Evolutionary conservation across 2,888 invertebrate species (phyloP).

Genomic region (Geophilus truncorum): DNA sequence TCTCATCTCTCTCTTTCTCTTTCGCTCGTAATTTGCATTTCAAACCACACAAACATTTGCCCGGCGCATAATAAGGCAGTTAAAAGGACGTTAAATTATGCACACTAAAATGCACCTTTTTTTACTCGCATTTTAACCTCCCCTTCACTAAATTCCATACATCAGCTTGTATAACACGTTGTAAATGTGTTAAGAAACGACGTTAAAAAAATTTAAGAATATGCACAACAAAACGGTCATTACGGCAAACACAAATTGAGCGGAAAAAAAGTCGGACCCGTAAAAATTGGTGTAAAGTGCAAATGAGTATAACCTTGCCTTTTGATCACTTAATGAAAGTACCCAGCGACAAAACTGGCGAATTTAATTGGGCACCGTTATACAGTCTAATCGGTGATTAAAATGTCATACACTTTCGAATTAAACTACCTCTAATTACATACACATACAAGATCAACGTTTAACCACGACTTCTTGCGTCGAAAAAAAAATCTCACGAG

Average conservation of each 20-base stretch:
- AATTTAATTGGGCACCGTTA: not conserved
- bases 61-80: not conserved
- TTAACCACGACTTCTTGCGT: not conserved
- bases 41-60: not conserved
- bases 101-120: not conserved
- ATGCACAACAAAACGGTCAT: not conserved
- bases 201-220: not conserved
- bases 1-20: not conserved
- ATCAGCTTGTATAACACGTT: not conserved
- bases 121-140: not conserved
- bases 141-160: not conserved
- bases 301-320: not conserved
- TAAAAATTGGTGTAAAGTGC: conserved; percentile 6
- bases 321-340: not conserved
- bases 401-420: no score
- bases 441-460: no score
- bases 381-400: not conserved
- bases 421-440: not conserved
- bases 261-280: not conserved
- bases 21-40: not conserved
- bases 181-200: not conserved
- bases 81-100: not conserved
- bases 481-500: no score
- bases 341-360: not conserved
- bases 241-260: not conserved